phyloP scores from a whole-genome alignment of 1,140 invertebrate species.

The Drosophila ananassae region DNA sequence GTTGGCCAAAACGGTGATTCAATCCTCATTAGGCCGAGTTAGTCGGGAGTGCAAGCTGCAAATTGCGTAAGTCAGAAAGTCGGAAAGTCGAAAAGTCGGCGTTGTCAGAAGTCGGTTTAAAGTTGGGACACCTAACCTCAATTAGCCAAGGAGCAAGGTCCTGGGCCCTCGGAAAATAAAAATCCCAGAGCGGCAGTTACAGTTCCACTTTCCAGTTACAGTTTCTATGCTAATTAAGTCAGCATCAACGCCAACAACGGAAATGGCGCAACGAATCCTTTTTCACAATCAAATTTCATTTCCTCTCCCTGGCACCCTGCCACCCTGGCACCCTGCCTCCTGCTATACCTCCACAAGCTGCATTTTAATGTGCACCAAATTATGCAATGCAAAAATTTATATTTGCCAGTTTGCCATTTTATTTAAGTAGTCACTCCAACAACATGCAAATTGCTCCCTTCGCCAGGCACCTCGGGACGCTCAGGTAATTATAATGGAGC shows the following conservation, averaged over 20 bases:
- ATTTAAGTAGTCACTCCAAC: slow-evolving; percentile 53
- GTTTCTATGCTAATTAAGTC: slow-evolving; percentile 72
- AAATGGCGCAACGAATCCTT: slow-evolving; percentile 68
- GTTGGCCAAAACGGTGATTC: slow-evolving; percentile 34
- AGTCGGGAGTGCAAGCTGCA: slow-evolving; percentile 4
- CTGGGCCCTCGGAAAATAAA: neutral
- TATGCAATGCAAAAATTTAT: slow-evolving; percentile 72
- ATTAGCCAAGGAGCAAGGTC: slow-evolving; percentile 45
- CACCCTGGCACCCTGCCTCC: neutral
- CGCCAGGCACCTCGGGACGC: neutral
- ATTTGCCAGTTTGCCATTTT: slow-evolving; percentile 62
- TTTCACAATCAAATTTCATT: slow-evolving; percentile 76
- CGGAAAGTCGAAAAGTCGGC: slow-evolving; percentile 18
- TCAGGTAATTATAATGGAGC: slow-evolving; percentile 60
- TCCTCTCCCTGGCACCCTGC: slow-evolving; percentile 21
- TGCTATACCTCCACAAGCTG: neutral
- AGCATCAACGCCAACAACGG: slow-evolving; percentile 62
- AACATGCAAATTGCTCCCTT: slow-evolving; percentile 54
- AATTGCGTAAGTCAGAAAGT: slow-evolving; percentile 29
- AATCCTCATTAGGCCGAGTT: slow-evolving; percentile 53
- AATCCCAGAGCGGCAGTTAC: slow-evolving; percentile 8
- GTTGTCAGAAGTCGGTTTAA: slow-evolving; percentile 54
- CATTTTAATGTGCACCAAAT: slow-evolving; percentile 68
- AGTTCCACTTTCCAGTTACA: slow-evolving; percentile 22
- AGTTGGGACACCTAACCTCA: slow-evolving; percentile 67